These are phyloP conservation scores for Cebus imitator DNA, from an alignment of 2,113 vertebrate species.

Conservation along the genomic window DNA sequence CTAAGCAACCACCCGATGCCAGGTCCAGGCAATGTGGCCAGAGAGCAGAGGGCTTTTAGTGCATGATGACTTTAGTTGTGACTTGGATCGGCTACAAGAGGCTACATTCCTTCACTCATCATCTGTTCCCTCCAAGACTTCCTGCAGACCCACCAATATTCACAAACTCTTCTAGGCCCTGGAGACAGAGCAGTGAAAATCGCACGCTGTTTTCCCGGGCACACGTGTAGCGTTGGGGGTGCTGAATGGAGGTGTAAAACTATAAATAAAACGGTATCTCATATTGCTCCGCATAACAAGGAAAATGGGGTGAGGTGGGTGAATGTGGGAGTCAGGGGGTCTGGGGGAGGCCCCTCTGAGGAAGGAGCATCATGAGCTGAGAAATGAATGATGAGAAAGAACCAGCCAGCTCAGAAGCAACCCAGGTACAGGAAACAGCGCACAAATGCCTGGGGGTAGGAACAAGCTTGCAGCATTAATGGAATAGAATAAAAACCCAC, in stretches of 20 bases:
- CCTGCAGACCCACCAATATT: too few relatives aligned
- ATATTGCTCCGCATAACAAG: rapidly evolving
- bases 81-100: not conserved
- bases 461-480: not conserved
- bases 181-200: not conserved
- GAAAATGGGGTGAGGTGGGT: rapidly evolving
- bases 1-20: rapidly evolving
- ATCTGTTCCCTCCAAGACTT: not conserved
- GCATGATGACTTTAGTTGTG: rapidly evolving
- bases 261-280: not conserved
- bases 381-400: not conserved
- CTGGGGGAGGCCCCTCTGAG: rapidly evolving
- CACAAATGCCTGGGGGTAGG: not conserved
- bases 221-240: rapidly evolving
- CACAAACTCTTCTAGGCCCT: not conserved
- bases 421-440: not conserved
- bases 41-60: not conserved
- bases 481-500: not conserved
- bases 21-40: not conserved
- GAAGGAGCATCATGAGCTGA: not conserved
- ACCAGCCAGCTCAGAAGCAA: rapidly evolving
- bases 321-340: not conserved
- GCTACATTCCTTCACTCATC: not conserved
- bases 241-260: too few relatives aligned
- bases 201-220: not conserved